Evolutionary conservation across 2,888 invertebrate species (phyloP), one percentile per base, ranked within the genome.

Genomic region (Lasiommata megera): DNA sequence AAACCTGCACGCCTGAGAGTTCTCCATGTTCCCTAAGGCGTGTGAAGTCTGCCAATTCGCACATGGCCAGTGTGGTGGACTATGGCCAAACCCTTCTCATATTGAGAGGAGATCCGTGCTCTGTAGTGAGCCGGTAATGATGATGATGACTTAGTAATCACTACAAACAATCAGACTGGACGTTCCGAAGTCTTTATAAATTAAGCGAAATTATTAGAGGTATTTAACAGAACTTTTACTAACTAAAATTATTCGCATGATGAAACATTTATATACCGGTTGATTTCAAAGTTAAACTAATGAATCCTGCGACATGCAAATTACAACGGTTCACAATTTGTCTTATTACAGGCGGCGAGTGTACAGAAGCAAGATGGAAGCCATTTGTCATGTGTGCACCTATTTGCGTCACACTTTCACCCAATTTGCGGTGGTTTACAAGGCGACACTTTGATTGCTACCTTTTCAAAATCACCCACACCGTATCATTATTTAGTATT

Each of bases 401-500:
- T 78, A 85, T 86, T 84, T 84, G 71, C 75, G 86, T 85, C 84
- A 84, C 81, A 88, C 88, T 88, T 88, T 88, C 86, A 75, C 85
- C 84, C 73, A 83, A 84, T 85, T 84, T 71, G 72, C 76, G 70
- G 77, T 70, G 73, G 79, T 83, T 80, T 77, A 77, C 77, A 76
- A 79, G 68, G 67, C 74, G 83, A 85, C 82, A 71, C 68, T 79
- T 77, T 83, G 80, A 68, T 67, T 65, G 59, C 50, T 54, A 44
- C 52, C 51, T 53, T 56, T 59, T 58, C 61, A 47, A 60, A 55
- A 64, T 63, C 43, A 52, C 61, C 58, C 37, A 29, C 48, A 53
- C 16, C 52, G 38, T 55, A 58, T 55, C 55, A 58, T 61, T 58
- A 48, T 58, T 44, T 46, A 31, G 14, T 46, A 46, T 46, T 31